Conservation (phyloP, 1,140 invertebrate species). For the Lethrus apterus region DNA sequence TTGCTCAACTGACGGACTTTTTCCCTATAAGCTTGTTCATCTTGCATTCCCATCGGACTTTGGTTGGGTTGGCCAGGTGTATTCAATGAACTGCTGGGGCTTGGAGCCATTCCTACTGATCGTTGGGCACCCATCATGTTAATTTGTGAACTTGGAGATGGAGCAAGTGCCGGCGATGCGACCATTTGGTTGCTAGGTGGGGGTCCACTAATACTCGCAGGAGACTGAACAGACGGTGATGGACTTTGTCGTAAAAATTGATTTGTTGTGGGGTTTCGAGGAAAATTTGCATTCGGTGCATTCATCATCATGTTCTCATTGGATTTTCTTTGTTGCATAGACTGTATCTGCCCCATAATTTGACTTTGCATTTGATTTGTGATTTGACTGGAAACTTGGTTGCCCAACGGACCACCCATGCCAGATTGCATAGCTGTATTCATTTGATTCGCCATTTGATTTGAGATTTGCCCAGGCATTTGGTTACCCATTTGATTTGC, state of each 20-base stretch:
- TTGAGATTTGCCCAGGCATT: slow-evolving; percentile 45
- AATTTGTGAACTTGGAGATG: slow-evolving; percentile 60
- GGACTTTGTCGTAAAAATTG: slow-evolving; percentile 64
- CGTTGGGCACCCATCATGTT: slow-evolving; percentile 43
- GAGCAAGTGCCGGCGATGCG: slow-evolving; percentile 60
- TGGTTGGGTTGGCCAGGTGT: slow-evolving; percentile 68
- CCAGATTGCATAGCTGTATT: slow-evolving; percentile 35
- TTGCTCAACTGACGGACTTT: slow-evolving; percentile 87
- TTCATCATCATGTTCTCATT: slow-evolving; percentile 27
- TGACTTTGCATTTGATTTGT: slow-evolving; percentile 48
- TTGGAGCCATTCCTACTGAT: slow-evolving; percentile 62
- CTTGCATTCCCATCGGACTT: slow-evolving; percentile 58
- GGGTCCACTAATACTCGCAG: slow-evolving; percentile 53
- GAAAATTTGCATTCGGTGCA: slow-evolving; percentile 29
- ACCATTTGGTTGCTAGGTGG: slow-evolving; percentile 55
- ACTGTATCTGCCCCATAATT: slow-evolving; percentile 42
- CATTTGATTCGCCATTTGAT: slow-evolving; percentile 44
- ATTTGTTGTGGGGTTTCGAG: slow-evolving; percentile 53
- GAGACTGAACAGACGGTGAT: slow-evolving; percentile 61
- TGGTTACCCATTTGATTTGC: slow-evolving; percentile 32
- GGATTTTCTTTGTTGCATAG: slow-evolving; percentile 26
- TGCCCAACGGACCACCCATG: slow-evolving; percentile 39
- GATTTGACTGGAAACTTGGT: slow-evolving; percentile 38
- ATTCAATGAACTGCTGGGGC: slow-evolving; percentile 72
- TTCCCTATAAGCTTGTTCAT: slow-evolving; percentile 85